Conservation (phyloP, 2,888 invertebrate species). For the Endotricha flammealis region DNA sequence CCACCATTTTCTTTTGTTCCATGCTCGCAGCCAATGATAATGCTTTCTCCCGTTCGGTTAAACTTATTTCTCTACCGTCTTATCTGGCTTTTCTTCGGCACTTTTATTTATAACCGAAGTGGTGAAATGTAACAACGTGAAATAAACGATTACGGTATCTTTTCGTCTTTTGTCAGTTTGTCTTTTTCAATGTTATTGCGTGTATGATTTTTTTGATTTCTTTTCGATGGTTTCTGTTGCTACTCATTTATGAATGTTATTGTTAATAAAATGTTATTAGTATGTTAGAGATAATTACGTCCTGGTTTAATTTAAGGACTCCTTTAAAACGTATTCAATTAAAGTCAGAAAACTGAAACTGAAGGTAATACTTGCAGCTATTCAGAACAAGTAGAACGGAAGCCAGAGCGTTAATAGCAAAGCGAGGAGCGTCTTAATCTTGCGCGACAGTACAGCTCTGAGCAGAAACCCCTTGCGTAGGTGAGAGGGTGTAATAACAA, state of each 20-base stretch:
- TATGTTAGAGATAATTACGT: not conserved
- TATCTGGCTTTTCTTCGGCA: slow-evolving; percentile 71
- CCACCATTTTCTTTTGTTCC: slow-evolving; percentile 77
- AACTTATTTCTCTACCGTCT: slow-evolving; percentile 75
- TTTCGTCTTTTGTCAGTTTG: slow-evolving; percentile 52
- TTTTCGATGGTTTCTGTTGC: slow-evolving; percentile 14
- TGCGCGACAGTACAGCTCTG: slow-evolving; percentile 60
- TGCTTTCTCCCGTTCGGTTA: slow-evolving; percentile 75
- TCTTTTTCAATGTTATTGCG: slow-evolving; percentile 36
- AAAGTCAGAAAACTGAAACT: slow-evolving; percentile 39
- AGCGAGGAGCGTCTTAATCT: slow-evolving; percentile 70
- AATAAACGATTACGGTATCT: slow-evolving; percentile 58
- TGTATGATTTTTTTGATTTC: slow-evolving; percentile 20
- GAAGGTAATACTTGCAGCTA: slow-evolving; percentile 41
- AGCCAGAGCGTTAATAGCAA: slow-evolving; percentile 61
- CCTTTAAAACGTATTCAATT: slow-evolving; percentile 29
- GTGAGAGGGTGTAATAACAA: slow-evolving; percentile 76
- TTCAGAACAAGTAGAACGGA: slow-evolving; percentile 51
- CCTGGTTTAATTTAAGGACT: not conserved
- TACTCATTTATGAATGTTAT: not conserved
- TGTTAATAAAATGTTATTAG: not conserved
- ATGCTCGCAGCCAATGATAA: slow-evolving; percentile 75
- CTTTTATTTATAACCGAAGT: slow-evolving; percentile 72
- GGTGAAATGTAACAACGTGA: slow-evolving; percentile 60
- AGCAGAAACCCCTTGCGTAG: slow-evolving; percentile 67